These are phyloP conservation scores for Atherinosoma microstoma DNA, from an alignment of 2,797 vertebrate species.

Conservation along the genomic window DNA sequence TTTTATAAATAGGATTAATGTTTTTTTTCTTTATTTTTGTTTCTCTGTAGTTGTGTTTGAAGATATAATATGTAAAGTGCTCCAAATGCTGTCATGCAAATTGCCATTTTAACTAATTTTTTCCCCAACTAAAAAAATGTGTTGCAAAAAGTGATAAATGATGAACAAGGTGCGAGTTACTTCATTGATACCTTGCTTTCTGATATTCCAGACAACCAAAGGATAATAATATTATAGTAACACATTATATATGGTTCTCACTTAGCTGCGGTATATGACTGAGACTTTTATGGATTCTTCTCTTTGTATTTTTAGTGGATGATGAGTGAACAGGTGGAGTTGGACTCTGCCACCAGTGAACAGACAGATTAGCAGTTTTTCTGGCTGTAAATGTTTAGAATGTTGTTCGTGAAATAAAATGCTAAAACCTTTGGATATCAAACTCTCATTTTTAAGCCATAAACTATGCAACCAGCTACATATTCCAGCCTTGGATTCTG, in stretches of 20 bases:
- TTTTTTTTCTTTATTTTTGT: conserved; percentile 2
- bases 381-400: conserved; percentile 54
- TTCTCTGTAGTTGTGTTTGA: neutral
- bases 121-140: neutral
- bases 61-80: neutral
- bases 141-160: neutral
- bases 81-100: conserved; percentile 3
- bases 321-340: conserved; percentile 73
- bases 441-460: conserved; percentile 11
- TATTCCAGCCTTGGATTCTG: neutral
- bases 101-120: neutral
- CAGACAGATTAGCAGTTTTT: conserved; percentile 43
- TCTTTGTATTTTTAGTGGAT: conserved; percentile 74
- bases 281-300: conserved; percentile 67
- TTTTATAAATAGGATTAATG: conserved; percentile 47
- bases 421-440: conserved; percentile 18
- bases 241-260: conserved; percentile 42
- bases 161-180: neutral
- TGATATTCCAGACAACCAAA: conserved; percentile 28
- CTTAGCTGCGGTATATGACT: conserved; percentile 60
- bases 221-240: conserved; percentile 33
- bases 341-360: conserved; percentile 40
- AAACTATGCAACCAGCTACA: conserved; percentile 7
- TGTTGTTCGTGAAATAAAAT: conserved; percentile 32
- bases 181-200: neutral